Conservation (phyloP, 2,797 vertebrate species). For the Acridotheres tristis region DNA sequence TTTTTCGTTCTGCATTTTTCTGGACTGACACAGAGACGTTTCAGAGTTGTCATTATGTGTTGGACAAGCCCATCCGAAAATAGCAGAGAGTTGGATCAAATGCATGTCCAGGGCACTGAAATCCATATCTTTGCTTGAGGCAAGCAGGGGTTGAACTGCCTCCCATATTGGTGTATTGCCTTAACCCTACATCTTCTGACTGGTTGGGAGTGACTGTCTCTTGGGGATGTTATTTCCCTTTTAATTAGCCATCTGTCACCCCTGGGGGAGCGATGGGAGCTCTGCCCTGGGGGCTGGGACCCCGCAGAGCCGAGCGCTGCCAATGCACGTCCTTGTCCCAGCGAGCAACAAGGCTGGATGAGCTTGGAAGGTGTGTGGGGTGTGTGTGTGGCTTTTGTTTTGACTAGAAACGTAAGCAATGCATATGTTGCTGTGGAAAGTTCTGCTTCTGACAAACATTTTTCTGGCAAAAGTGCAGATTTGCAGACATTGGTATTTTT, state of each 20-base stretch:
- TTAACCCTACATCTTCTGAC: not conserved
- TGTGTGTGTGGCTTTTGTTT: not conserved
- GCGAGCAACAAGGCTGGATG: not conserved
- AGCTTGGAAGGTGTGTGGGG: not conserved
- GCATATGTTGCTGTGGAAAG: not conserved
- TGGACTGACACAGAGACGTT: not conserved
- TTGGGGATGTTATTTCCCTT: not conserved
- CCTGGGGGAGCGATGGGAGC: not conserved
- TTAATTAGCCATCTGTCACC: not conserved
- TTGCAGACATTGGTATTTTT: not conserved
- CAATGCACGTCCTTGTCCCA: rapidly evolving
- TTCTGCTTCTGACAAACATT: conserved; percentile 3
- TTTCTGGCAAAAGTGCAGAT: not conserved
- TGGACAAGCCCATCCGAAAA: not conserved
- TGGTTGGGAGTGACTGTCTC: not conserved
- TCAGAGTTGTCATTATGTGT: not conserved
- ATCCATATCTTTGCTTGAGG: not conserved
- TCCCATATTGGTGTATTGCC: not conserved
- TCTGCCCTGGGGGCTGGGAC: not conserved
- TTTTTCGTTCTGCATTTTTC: not conserved
- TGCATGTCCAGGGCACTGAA: not conserved
- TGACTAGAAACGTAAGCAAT: not conserved
- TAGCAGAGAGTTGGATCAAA: not conserved
- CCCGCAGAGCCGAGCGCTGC: rapidly evolving
- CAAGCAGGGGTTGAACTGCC: not conserved